Conservation (phyloP, 2,888 invertebrate genomes). For the Zygogramma bicolorata region DNA sequence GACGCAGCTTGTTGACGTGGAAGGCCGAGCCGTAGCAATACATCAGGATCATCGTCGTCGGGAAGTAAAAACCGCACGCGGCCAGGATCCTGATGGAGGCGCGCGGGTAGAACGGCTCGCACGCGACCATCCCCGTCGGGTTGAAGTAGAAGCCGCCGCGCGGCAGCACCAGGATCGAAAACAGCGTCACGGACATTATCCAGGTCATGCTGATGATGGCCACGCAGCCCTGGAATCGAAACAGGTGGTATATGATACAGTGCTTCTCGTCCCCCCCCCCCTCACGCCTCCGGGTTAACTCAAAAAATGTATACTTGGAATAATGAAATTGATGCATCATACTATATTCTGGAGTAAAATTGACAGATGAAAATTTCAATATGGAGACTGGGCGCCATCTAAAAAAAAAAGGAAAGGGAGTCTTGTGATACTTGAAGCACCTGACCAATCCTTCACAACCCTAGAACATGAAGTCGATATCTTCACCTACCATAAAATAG, state of each 20-base stretch:
- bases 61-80: conserved; percentile 90
- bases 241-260: not conserved
- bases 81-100: conserved; percentile 80
- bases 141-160: conserved; percentile 91
- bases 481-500: too few species aligned
- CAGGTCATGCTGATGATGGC: conserved; percentile 87
- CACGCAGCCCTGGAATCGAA: conserved; percentile 81
- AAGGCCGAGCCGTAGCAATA: conserved; percentile 92
- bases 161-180: conserved; percentile 85
- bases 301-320: too few species aligned
- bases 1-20: conserved; percentile 85
- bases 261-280: too few species aligned
- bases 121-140: conserved; percentile 85
- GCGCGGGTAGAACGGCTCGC: conserved; percentile 88
- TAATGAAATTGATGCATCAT: too few species aligned
- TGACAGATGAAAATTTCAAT: too few species aligned
- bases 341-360: too few species aligned
- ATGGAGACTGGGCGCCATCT: too few species aligned
- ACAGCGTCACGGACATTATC: conserved; percentile 86
- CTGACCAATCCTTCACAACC: too few species aligned
- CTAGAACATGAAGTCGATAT: too few species aligned
- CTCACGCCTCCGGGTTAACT: too few species aligned
- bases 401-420: too few species aligned
- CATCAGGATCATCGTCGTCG: conserved; percentile 92
- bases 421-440: too few species aligned